Evolutionary conservation across 1,140 invertebrate genomes (phyloP).

Genomic region (Andricus grossulariae): DNA sequence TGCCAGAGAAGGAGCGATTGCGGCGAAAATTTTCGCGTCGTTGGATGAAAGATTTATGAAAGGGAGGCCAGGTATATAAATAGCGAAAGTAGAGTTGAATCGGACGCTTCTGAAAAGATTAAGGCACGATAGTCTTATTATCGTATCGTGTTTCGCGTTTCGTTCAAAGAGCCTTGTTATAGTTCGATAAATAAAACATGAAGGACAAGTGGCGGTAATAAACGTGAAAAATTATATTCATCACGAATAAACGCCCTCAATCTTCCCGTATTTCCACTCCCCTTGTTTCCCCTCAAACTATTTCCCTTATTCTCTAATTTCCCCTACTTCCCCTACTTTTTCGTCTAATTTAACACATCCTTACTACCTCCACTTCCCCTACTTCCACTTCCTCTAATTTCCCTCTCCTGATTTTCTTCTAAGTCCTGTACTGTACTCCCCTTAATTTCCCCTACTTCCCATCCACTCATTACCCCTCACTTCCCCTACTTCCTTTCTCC

Average conservation of each 20-base stretch:
- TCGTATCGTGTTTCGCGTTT: slow-evolving; percentile 21
- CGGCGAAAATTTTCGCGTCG: slow-evolving; percentile 46
- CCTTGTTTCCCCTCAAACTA: too few species aligned
- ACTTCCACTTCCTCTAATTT: too few species aligned
- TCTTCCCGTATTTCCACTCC: too few species aligned
- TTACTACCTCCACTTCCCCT: too few species aligned
- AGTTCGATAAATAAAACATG: slow-evolving; percentile 20
- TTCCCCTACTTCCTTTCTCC: too few species aligned
- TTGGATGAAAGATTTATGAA: slow-evolving; percentile 67
- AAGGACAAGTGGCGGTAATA: slow-evolving; percentile 22
- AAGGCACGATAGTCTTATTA: slow-evolving; percentile 17
- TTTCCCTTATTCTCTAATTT: too few species aligned
- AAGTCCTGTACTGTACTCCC: too few species aligned
- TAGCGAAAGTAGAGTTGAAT: slow-evolving; percentile 38
- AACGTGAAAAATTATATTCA: slow-evolving; percentile 20
- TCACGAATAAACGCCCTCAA: neutral
- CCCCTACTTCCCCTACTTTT: too few species aligned
- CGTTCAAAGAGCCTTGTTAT: slow-evolving; percentile 8
- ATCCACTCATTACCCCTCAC: too few species aligned
- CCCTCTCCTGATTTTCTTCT: too few species aligned
- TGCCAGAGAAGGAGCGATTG: slow-evolving; percentile 38
- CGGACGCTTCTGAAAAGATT: slow-evolving; percentile 17
- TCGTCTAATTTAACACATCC: too few species aligned
- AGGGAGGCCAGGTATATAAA: slow-evolving; percentile 43
- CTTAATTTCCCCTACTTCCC: too few species aligned